Evolutionary conservation across 2,797 vertebrate species (phyloP).

Genomic region (Sebastes hubbsi): DNA sequence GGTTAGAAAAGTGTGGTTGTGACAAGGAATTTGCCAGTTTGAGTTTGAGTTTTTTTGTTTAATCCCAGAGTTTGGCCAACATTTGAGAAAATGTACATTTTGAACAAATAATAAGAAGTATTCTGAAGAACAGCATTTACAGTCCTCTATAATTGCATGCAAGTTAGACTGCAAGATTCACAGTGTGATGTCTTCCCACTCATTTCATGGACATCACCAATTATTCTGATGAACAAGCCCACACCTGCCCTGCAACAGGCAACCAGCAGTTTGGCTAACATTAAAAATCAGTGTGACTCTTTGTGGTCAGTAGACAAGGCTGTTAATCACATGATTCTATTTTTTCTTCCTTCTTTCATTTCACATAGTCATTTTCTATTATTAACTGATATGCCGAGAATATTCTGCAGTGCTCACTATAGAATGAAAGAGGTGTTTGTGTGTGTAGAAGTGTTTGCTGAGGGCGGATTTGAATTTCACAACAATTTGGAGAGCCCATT

Average conservation of each 20-base stretch:
- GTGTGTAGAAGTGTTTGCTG: slow-evolving; percentile 41
- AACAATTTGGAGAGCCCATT: slow-evolving; percentile 43
- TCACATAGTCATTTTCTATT: not conserved
- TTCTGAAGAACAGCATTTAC: not conserved
- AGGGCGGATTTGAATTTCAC: slow-evolving; percentile 58
- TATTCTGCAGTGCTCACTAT: not conserved
- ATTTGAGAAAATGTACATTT: not conserved
- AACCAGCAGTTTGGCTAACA: slow-evolving; percentile 17
- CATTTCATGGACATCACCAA: slow-evolving; percentile 25
- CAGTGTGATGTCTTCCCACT: slow-evolving; percentile 21
- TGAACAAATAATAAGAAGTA: not conserved
- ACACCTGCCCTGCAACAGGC: slow-evolving; percentile 14
- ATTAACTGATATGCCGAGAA: not conserved
- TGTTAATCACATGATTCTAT: slow-evolving; percentile 6
- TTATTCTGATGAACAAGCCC: slow-evolving; percentile 42
- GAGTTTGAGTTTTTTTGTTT: not conserved
- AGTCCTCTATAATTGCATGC: not conserved
- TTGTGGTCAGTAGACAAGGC: not conserved
- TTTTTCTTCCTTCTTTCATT: not conserved
- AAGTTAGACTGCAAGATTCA: not conserved
- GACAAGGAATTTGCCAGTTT: not conserved
- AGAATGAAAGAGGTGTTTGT: slow-evolving; percentile 38
- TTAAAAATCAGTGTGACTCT: slow-evolving; percentile 26
- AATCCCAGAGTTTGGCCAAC: not conserved
- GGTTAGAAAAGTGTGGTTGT: not conserved